phyloP scores from a whole-genome alignment of 1,140 invertebrate species.

The Drosophila watanabei region DNA sequence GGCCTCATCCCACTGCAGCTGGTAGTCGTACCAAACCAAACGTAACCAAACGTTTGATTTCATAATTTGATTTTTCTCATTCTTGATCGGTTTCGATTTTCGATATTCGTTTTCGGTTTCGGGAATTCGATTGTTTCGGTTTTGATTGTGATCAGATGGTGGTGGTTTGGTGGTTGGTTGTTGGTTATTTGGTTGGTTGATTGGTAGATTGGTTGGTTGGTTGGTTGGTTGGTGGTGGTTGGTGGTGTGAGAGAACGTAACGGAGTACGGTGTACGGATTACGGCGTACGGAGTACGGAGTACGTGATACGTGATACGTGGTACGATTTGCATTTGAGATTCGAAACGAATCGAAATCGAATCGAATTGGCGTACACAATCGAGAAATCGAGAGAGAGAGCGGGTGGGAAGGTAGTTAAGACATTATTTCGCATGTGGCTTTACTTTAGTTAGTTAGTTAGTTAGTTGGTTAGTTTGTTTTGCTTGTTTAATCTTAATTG shows the following conservation, averaged over 20 bases:
- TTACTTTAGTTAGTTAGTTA: conserved; percentile 54
- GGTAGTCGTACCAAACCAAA: conserved; percentile 99
- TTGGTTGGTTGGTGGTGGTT: conserved; percentile 34
- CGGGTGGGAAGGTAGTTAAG: conserved; percentile 77
- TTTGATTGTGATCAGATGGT: conserved; percentile 61
- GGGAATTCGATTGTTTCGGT: conserved; percentile 46
- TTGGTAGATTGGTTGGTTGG: conserved; percentile 38
- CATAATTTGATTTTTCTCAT: conserved; percentile 99
- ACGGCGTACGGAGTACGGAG: conserved; percentile 39
- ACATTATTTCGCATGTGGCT: conserved; percentile 74
- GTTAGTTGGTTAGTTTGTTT: conserved; percentile 38
- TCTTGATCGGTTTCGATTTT: conserved; percentile 88
- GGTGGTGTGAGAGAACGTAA: conserved; percentile 50
- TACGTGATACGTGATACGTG: conserved; percentile 18
- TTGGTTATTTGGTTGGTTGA: conserved; percentile 35
- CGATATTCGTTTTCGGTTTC: conserved; percentile 44
- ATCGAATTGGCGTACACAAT: conserved; percentile 53
- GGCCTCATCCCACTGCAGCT: conserved; percentile 98
- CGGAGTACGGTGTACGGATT: conserved; percentile 26
- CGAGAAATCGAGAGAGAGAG: conserved; percentile 69
- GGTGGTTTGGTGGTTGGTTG: conserved; percentile 57
- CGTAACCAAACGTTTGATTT: conserved; percentile 99
- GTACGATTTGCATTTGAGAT: conserved; percentile 48
- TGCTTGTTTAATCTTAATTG: conserved; percentile 58
- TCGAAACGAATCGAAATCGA: conserved; percentile 69